phyloP scores from a whole-genome alignment of 2,797 vertebrate species.

The Dallia pectoralis region DNA sequence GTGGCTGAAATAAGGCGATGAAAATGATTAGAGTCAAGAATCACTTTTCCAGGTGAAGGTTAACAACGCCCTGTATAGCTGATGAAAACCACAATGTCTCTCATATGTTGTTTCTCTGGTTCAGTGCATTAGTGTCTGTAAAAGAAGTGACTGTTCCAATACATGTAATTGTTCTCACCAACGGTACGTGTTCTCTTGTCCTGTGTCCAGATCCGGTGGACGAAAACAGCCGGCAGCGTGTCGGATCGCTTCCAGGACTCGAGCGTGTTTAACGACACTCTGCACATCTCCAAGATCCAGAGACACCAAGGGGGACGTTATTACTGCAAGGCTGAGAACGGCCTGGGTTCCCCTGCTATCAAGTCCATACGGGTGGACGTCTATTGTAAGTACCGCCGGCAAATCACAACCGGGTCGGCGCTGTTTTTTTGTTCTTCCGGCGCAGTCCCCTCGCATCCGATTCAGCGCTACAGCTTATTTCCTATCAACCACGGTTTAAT shows the following conservation, averaged over 20 bases:
- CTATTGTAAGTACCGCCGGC: slow-evolving; percentile 85
- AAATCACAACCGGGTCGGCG: background rate
- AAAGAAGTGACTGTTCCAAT: background rate
- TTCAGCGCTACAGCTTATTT: background rate
- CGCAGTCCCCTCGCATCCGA: too few relatives aligned
- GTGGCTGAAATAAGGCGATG: background rate
- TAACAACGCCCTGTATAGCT: background rate
- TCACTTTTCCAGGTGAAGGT: background rate
- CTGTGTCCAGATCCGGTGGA: slow-evolving; percentile 93
- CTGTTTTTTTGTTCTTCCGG: background rate
- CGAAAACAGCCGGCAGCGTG: slow-evolving; percentile 97
- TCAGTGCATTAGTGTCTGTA: background rate
- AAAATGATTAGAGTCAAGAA: background rate
- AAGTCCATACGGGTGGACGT: slow-evolving; percentile 97
- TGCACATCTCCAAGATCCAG: slow-evolving; percentile 91
- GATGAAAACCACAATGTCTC: background rate
- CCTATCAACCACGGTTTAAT: background rate
- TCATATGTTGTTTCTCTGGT: background rate
- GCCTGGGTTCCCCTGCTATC: slow-evolving; percentile 92
- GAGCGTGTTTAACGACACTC: slow-evolving; percentile 94
- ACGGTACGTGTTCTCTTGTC: slow-evolving; percentile 48
- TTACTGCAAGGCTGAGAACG: slow-evolving; percentile 98
- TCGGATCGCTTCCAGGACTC: slow-evolving; percentile 97
- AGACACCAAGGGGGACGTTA: slow-evolving; percentile 94
- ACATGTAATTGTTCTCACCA: slow-evolving; percentile 55